phyloP scores from a whole-genome alignment of 2,113 vertebrate genomes.

The Acanthochromis polyacanthus region DNA sequence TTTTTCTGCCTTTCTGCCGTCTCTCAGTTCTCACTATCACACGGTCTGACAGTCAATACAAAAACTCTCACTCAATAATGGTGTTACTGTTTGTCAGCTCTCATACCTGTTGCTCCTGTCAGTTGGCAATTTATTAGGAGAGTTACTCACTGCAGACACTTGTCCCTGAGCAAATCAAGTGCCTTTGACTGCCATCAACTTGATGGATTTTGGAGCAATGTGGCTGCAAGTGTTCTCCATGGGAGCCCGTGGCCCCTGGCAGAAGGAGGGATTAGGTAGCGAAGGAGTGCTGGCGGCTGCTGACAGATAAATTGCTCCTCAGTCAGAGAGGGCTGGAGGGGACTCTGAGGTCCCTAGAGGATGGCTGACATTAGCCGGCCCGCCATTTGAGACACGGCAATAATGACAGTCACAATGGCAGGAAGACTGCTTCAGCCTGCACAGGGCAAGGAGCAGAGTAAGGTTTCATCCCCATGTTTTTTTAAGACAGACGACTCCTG shows the following conservation, averaged over 20 bases:
- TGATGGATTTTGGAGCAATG: constrained; percentile 64
- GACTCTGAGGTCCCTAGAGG: constrained; percentile 71
- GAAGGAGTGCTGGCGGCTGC: constrained; percentile 72
- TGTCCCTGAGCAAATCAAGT: constrained; percentile 71
- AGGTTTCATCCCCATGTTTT: constrained; percentile 80
- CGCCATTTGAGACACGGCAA: constrained; percentile 76
- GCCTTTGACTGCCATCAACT: constrained; percentile 58
- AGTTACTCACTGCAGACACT: constrained; percentile 65
- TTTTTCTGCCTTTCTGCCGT: constrained; percentile 52
- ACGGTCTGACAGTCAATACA: constrained; percentile 31
- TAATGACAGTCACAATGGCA: constrained; percentile 83
- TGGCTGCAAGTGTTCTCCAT: constrained; percentile 64
- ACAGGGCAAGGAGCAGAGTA: constrained; percentile 76
- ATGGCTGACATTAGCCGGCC: constrained; percentile 72
- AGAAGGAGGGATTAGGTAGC: constrained; percentile 78
- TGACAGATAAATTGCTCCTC: constrained; percentile 86
- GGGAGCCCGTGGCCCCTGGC: constrained; percentile 67
- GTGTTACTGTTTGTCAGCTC: constrained; percentile 27
- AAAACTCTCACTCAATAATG: constrained; percentile 28
- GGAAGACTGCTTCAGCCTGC: constrained; percentile 75
- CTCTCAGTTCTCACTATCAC: constrained; percentile 51
- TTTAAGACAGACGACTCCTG: constrained; percentile 75
- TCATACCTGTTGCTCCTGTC: constrained; percentile 58
- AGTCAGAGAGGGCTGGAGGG: constrained; percentile 75
- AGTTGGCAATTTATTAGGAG: constrained; percentile 43